These are phyloP conservation scores for Acridotheres tristis DNA, from an alignment of 2,797 vertebrate species.

Conservation along the genomic window DNA sequence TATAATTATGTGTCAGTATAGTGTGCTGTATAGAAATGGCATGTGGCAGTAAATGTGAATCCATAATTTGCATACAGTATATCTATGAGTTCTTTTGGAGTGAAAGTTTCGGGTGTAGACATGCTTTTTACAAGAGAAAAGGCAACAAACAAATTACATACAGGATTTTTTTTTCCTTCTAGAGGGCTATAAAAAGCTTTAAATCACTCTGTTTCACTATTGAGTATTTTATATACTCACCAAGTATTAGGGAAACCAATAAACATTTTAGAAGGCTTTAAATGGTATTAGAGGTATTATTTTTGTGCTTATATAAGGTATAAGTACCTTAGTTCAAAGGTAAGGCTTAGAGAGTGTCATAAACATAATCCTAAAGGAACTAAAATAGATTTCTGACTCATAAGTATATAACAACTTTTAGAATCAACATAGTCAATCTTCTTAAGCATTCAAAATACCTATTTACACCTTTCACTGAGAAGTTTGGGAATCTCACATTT, in stretches of 20 bases:
- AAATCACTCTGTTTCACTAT: not conserved
- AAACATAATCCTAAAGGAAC: conserved; percentile 52
- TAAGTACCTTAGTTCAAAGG: conserved; percentile 57
- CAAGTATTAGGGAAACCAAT: conserved; percentile 55
- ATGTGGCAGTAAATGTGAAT: not conserved
- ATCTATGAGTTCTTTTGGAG: not conserved
- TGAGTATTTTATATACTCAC: conserved; percentile 52
- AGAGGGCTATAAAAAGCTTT: conserved; percentile 8
- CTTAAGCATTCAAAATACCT: not conserved
- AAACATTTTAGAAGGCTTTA: conserved; percentile 66
- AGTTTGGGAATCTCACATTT: not conserved
- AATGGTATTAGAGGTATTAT: conserved; percentile 57
- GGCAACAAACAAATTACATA: not conserved
- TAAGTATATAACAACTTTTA: not conserved
- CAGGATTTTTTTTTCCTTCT: not conserved
- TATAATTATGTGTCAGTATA: not conserved
- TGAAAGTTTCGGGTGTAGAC: not conserved
- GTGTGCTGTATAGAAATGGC: not conserved
- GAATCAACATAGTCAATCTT: not conserved
- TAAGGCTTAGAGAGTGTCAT: conserved; percentile 44
- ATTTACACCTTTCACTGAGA: not conserved
- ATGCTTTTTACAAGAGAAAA: not conserved
- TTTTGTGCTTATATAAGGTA: conserved; percentile 49
- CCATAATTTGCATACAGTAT: not conserved
- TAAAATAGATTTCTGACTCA: conserved; percentile 49